Conservation (phyloP, 2,888 invertebrate species). For the Perizoma affinitatum region DNA sequence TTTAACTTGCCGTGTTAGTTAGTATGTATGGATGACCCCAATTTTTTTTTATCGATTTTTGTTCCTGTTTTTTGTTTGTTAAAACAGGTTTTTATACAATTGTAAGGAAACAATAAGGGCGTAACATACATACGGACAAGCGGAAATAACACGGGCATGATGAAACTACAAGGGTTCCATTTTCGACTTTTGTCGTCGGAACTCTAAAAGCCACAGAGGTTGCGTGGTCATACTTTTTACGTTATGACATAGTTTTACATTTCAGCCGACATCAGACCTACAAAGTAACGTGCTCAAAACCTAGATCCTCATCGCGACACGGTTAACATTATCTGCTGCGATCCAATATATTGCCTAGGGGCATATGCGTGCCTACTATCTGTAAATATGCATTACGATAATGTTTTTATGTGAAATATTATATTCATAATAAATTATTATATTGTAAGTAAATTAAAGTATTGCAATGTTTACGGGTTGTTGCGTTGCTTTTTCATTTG, state of each 20-base stretch:
- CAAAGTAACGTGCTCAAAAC: conserved; percentile 72
- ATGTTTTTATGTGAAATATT: conserved; percentile 28
- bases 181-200: no score
- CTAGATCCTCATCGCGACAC: conserved; percentile 73
- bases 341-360: conserved; percentile 54
- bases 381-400: conserved; percentile 32
- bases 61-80: no score
- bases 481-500: conserved; percentile 5
- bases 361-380: conserved; percentile 40
- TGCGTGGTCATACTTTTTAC: conserved; percentile 57
- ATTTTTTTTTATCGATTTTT: no score
- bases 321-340: conserved; percentile 70
- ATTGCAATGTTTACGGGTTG: neutral
- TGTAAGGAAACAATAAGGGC: no score
- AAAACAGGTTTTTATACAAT: no score
- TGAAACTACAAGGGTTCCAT: no score
- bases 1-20: no score
- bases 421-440: neutral
- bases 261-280: conserved; percentile 62
- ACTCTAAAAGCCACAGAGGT: conserved; percentile 27
- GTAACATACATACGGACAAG: no score
- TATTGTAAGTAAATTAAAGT: neutral
- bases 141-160: no score
- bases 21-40: no score
- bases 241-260: conserved; percentile 63